These are phyloP conservation scores for Eutolmus rufibarbis DNA, from an alignment of 2,888 invertebrate genomes.

Conservation along the genomic window DNA sequence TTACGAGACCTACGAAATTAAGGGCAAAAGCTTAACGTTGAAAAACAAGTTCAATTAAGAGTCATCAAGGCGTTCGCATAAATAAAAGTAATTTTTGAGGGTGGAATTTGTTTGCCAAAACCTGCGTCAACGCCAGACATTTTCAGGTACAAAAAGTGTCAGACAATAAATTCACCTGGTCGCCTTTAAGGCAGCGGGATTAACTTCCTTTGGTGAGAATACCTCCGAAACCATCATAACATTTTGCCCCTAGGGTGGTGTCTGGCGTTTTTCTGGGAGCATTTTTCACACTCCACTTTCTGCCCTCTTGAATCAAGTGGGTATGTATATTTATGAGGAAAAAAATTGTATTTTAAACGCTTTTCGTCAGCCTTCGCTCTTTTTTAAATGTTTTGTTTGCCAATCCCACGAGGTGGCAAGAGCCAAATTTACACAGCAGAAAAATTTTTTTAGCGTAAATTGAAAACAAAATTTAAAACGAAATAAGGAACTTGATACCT, in stretches of 20 bases:
- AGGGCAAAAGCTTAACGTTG: not conserved
- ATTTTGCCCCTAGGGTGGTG: not conserved
- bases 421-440: not conserved
- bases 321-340: not conserved
- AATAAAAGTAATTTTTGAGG: not conserved
- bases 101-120: not conserved
- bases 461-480: not conserved
- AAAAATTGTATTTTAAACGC: not conserved
- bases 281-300: not conserved
- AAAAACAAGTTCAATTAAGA: not conserved
- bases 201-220: not conserved
- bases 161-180: not conserved
- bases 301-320: not conserved
- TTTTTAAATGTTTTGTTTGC: not conserved
- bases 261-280: not conserved
- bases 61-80: not conserved
- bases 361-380: not conserved
- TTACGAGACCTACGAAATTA: not conserved
- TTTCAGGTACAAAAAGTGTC: not conserved
- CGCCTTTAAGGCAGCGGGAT: not conserved
- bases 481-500: not conserved
- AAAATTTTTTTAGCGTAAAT: not conserved
- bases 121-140: not conserved
- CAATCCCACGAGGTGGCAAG: not conserved
- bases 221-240: not conserved